Conservation (phyloP, 1,140 invertebrate species). For the Centruroides vittatus region DNA sequence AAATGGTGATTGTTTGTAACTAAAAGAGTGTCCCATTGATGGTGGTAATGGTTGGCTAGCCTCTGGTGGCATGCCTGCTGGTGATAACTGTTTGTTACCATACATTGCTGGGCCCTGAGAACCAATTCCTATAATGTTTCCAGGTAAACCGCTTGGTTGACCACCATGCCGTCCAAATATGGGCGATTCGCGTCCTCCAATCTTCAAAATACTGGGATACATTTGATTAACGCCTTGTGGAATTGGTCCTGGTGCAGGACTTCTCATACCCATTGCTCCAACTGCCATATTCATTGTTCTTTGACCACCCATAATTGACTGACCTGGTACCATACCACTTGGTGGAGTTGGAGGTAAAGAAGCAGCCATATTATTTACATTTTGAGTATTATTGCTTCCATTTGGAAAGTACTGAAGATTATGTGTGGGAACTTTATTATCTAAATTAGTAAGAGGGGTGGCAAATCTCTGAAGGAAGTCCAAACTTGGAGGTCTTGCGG, state of each 20-base stretch:
- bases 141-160: neutral
- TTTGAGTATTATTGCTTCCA: conserved; percentile 16
- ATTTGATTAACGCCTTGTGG: conserved; percentile 11
- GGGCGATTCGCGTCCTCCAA: conserved; percentile 9
- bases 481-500: conserved; percentile 68
- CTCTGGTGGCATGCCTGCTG: conserved; percentile 32
- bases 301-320: conserved; percentile 27
- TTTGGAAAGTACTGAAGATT: conserved; percentile 60
- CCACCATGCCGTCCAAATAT: conserved; percentile 15
- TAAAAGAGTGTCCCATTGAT: conserved; percentile 52
- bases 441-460: conserved; percentile 34
- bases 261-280: conserved; percentile 22
- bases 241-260: conserved; percentile 1
- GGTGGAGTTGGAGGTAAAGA: conserved; percentile 24
- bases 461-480: conserved; percentile 82
- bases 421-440: conserved; percentile 51
- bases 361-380: conserved; percentile 18
- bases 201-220: conserved; percentile 5
- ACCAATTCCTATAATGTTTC: neutral
- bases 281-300: conserved; percentile 22
- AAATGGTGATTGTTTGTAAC: conserved; percentile 61
- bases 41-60: conserved; percentile 54
- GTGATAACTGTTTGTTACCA: conserved; percentile 14
- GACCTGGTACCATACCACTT: conserved; percentile 24
- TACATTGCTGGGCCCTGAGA: conserved; percentile 10